phyloP scores from a whole-genome alignment of 2,797 vertebrate genomes.

The Echeneis naucrates region DNA sequence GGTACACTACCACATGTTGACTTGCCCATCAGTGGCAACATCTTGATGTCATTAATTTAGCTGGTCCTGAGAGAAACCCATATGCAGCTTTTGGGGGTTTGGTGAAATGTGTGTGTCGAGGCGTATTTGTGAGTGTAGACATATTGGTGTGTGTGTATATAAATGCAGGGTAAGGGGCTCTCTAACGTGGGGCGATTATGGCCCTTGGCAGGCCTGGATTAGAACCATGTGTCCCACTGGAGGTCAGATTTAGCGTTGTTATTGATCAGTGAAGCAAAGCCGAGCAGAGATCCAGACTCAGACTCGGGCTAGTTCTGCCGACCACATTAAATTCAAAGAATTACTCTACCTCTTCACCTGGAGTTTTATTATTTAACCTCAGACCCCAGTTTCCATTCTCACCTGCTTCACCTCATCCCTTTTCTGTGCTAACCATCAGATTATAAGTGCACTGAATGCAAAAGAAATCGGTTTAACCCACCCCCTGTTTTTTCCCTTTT shows the following conservation, averaged over 20 bases:
- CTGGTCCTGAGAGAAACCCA: conserved; percentile 90
- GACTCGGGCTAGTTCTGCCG: conserved; percentile 40
- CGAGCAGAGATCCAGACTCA: conserved; percentile 60
- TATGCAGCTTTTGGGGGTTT: conserved; percentile 84
- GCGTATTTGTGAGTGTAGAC: conserved; percentile 20
- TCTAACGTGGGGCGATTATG: conserved; percentile 91
- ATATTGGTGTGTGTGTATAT: conserved; percentile 49
- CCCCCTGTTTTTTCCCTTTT: conserved; percentile 80
- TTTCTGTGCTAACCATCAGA: conserved; percentile 7
- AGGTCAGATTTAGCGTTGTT: conserved; percentile 96
- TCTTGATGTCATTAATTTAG: conserved; percentile 99
- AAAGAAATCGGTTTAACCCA: conserved; percentile 36
- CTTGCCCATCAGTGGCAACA: conserved; percentile 88
- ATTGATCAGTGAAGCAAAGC: conserved; percentile 92
- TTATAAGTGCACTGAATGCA: conserved; percentile 22
- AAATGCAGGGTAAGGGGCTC: conserved; percentile 69
- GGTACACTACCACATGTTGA: conserved; percentile 82
- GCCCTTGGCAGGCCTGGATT: conserved; percentile 95
- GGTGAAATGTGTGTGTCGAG: conserved; percentile 71
- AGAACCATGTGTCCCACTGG: conserved; percentile 97
- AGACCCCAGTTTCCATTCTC: conserved; percentile 38
- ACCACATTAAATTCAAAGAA: conserved; percentile 45
- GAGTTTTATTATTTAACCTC: conserved; percentile 47
- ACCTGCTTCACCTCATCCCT: conserved; percentile 47
- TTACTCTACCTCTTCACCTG: conserved; percentile 49